phyloP scores from a whole-genome alignment of 2,888 invertebrate genomes.

The Pammene aurita region DNA sequence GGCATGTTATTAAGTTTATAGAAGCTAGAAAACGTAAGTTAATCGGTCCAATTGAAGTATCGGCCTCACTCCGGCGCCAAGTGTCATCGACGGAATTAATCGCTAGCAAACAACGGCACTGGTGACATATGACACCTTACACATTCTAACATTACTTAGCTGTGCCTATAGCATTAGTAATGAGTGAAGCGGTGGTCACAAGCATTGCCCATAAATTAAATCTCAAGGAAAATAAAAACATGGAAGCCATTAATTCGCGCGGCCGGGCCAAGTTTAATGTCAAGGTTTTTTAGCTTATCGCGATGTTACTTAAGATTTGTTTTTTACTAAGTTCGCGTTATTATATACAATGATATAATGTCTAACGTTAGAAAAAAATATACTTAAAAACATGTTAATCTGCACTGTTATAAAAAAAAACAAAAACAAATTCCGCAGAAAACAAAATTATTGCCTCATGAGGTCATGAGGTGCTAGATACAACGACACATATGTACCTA shows the following conservation, averaged over 20 bases:
- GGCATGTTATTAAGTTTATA: constrained; percentile 19
- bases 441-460: no score
- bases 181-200: constrained; percentile 75
- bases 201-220: constrained; percentile 80
- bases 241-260: constrained; percentile 83
- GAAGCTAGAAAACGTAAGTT: constrained; percentile 24
- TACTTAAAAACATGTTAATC: neutral
- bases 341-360: constrained; percentile 71
- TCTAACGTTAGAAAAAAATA: constrained; percentile 24
- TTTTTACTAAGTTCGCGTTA: constrained; percentile 73
- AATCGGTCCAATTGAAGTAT: constrained; percentile 34
- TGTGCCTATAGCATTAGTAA: constrained; percentile 74
- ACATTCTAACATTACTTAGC: constrained; percentile 76
- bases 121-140: constrained; percentile 79
- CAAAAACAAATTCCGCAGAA: neutral
- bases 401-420: neutral
- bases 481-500: no score
- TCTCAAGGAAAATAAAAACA: constrained; percentile 83
- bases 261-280: constrained; percentile 83
- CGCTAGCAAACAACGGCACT: constrained; percentile 70
- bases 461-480: no score
- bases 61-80: constrained; percentile 51
- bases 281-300: constrained; percentile 82
- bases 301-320: constrained; percentile 78
- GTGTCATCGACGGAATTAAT: constrained; percentile 65